Evolutionary conservation across 2,888 invertebrate species (phyloP), one percentile per base, ranked within the genome.

Genomic region (Ormyrus labotus): DNA sequence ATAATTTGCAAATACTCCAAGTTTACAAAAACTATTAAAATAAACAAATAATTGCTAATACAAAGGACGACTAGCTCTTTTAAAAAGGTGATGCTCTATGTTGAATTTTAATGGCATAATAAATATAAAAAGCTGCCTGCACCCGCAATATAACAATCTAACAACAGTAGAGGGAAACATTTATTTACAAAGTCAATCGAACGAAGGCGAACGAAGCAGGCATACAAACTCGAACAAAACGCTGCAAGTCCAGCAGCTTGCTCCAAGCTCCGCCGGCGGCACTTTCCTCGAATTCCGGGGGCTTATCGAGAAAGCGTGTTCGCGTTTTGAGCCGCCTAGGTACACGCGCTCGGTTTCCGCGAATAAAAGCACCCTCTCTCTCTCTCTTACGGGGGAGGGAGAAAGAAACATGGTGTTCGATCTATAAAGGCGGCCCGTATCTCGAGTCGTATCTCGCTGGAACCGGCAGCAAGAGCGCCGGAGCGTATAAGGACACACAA

Each of bases 381-480:
- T 81, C 81, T 58, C 83, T 79, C 19, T 19, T 19, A 1, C 19
- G 19, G 19, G 19, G 19, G 19, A 1, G 19, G 19, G 19, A 72
- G 69, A 84, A 85, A 85, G 86, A 88, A 89, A 88, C 89, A 89
- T 85, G 86, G 85, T 88, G 88, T 88, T 87, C 85, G 85, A 73
- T 86, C 85, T 85, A 86, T 86, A 87, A 87, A 88, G 84, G 85
- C 84, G 64, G 82, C 48, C 65, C 84, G 84, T 88, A 88, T 88
- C 88, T 85, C 83, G 83, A 81, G 85, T 87, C 85, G 87, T 87
- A 88, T 88, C 87, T 86, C 11, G 50, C 48, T 61, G 53, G 53
- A 61, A 51, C 53, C 60, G 60, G 34, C 83, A 70, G 83, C 81
- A 83, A 55, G 8, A 55, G 8, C 45, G 53, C 83, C 84, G 80